Conservation (phyloP, 2,888 invertebrate genomes). For the Neocrepidodera transversa region DNA sequence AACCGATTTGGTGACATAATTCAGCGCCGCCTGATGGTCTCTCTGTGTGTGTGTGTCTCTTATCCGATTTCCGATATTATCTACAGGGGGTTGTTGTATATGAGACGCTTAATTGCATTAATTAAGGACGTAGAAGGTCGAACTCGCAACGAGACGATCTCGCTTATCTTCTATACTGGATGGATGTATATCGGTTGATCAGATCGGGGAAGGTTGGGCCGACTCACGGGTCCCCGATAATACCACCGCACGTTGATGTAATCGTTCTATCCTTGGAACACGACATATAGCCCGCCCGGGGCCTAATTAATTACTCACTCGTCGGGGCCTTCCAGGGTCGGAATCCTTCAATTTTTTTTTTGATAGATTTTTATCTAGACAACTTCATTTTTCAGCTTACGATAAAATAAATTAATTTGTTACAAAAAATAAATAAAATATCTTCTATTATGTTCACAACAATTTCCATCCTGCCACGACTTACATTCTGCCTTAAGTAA, state of each 20-base stretch:
- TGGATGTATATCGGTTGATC: conserved; percentile 54
- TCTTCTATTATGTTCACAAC: too few relatives aligned
- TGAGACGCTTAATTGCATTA: conserved; percentile 60
- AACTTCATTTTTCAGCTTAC: neutral
- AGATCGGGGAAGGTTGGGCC: conserved; percentile 50
- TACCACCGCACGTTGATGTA: conserved; percentile 42
- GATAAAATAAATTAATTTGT: too few relatives aligned
- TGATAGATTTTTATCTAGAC: neutral
- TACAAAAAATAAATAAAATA: too few relatives aligned
- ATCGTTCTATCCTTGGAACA: conserved; percentile 49
- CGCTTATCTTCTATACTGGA: conserved; percentile 57
- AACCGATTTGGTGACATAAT: conserved; percentile 53
- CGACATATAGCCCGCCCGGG: conserved; percentile 18
- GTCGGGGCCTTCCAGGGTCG: conserved; percentile 4
- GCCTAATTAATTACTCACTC: conserved; percentile 17
- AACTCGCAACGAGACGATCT: conserved; percentile 56
- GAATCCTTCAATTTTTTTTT: neutral
- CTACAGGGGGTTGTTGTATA: conserved; percentile 57
- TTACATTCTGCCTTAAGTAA: too few relatives aligned
- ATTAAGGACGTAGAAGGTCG: conserved; percentile 60
- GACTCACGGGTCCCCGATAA: conserved; percentile 41
- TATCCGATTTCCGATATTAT: conserved; percentile 56
- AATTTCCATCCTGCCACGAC: too few relatives aligned
- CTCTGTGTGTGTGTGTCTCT: conserved; percentile 39
- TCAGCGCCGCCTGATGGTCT: conserved; percentile 44